A percentile compares a stretch with the other conserved stretches of the same genome.
phyloP scores from a whole-genome alignment of 2,113 vertebrate genomes.

The Carlito syrichta region DNA sequence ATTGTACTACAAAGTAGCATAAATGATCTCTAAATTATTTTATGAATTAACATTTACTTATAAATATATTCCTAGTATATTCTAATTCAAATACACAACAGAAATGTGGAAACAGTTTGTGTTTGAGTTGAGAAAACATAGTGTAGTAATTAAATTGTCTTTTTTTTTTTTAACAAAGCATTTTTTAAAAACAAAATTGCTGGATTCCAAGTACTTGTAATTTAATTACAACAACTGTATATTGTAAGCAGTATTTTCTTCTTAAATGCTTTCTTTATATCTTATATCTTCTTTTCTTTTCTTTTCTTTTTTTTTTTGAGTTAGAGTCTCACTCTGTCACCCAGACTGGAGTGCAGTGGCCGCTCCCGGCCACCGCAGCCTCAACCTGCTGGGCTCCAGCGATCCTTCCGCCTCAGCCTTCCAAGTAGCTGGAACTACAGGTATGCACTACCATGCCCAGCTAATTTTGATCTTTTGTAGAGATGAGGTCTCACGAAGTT shows the following conservation, averaged over 20 bases:
- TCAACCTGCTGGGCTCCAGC: too few relatives aligned
- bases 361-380: too few relatives aligned
- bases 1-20: background rate
- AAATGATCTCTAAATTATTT: conserved; percentile 19
- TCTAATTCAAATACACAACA: background rate
- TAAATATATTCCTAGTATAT: conserved; percentile 17
- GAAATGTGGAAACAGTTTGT: conserved; percentile 36
- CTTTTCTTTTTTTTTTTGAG: too few relatives aligned
- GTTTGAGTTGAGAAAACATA: conserved; percentile 33
- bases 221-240: conserved; percentile 29
- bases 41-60: conserved; percentile 5
- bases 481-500: too few relatives aligned
- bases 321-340: too few relatives aligned
- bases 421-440: too few relatives aligned
- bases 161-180: background rate
- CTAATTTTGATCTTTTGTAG: too few relatives aligned
- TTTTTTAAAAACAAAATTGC: conserved; percentile 41
- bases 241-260: conserved; percentile 6
- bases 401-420: too few relatives aligned
- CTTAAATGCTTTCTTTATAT: conserved; percentile 14
- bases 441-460: too few relatives aligned
- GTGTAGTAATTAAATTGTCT: conserved; percentile 41
- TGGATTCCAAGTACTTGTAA: background rate
- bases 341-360: too few relatives aligned
- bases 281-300: conserved; percentile 1